phyloP scores from a whole-genome alignment of 1,140 invertebrate genomes.

The Cydia strobilella region DNA sequence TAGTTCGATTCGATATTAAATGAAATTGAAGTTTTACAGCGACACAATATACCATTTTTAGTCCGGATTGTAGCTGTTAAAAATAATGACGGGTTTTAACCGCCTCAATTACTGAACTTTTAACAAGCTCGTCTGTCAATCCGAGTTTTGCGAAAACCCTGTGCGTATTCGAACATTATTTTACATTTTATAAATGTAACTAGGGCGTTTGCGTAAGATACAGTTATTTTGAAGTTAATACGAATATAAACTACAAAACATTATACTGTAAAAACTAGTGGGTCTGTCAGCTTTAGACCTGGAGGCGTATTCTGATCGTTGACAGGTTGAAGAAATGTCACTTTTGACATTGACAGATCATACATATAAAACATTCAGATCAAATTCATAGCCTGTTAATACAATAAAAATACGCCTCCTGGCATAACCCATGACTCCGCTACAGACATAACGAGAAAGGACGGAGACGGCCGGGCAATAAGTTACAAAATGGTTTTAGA shows the following conservation, averaged over 20 bases:
- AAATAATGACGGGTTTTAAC: slow-evolving; percentile 19
- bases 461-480: too few species aligned
- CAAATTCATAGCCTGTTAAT: too few species aligned
- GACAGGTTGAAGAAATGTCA: too few species aligned
- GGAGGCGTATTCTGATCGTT: too few species aligned
- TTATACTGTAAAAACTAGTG: not conserved
- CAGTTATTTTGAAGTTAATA: not conserved
- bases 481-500: too few species aligned
- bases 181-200: not conserved
- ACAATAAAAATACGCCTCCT: too few species aligned
- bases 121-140: slow-evolving; percentile 52
- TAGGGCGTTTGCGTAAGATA: not conserved
- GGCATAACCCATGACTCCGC: too few species aligned
- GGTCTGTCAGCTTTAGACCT: too few species aligned
- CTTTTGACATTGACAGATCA: too few species aligned
- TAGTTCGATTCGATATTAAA: not conserved
- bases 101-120: slow-evolving; percentile 38
- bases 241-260: not conserved
- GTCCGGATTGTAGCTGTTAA: not conserved
- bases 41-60: not conserved
- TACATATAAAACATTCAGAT: too few species aligned
- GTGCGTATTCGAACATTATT: not conserved
- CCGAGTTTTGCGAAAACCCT: slow-evolving; percentile 37
- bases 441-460: too few species aligned
- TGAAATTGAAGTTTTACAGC: not conserved